phyloP scores from a whole-genome alignment of 2,888 invertebrate species.

The Hoplodrina ambigua region DNA sequence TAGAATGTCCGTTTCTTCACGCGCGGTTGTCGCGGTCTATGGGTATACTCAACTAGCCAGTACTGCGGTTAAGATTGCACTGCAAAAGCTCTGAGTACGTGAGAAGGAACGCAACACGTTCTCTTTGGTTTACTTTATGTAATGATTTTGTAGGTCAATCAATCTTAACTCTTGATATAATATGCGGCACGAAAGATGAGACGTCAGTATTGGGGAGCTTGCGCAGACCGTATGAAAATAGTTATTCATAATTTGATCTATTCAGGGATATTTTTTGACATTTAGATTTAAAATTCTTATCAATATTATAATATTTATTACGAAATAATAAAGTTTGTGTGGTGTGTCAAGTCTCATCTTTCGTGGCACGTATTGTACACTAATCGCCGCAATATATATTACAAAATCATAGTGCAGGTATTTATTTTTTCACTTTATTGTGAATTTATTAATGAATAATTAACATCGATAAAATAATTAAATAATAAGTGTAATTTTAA shows the following conservation, averaged over 20 bases:
- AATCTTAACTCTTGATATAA: slow-evolving; percentile 31
- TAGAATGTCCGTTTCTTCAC: slow-evolving; percentile 42
- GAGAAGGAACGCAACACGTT: slow-evolving; percentile 62
- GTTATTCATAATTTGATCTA: too few relatives aligned
- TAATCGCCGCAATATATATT: slow-evolving; percentile 21
- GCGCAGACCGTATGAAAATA: too few relatives aligned
- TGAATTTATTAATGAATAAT: background rate
- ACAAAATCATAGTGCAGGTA: slow-evolving; percentile 22
- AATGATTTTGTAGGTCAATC: slow-evolving; percentile 65
- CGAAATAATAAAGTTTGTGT: too few relatives aligned
- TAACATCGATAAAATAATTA: background rate
- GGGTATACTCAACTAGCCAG: slow-evolving; percentile 59
- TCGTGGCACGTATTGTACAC: background rate
- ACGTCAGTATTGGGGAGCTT: too few relatives aligned
- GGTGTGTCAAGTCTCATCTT: too few relatives aligned
- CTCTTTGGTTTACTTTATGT: slow-evolving; percentile 61
- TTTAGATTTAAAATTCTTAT: too few relatives aligned
- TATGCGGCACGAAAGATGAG: too few relatives aligned
- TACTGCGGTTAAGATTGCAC: slow-evolving; percentile 62
- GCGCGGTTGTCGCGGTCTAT: slow-evolving; percentile 53
- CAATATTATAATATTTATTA: too few relatives aligned
- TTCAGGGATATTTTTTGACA: too few relatives aligned
- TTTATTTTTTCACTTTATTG: background rate
- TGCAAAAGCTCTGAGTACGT: slow-evolving; percentile 63
- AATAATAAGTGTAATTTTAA: background rate